Evolutionary conservation across 2,797 vertebrate genomes (phyloP), one percentile per base, ranked within the genome.

Genomic region (Pipistrellus kuhlii): DNA sequence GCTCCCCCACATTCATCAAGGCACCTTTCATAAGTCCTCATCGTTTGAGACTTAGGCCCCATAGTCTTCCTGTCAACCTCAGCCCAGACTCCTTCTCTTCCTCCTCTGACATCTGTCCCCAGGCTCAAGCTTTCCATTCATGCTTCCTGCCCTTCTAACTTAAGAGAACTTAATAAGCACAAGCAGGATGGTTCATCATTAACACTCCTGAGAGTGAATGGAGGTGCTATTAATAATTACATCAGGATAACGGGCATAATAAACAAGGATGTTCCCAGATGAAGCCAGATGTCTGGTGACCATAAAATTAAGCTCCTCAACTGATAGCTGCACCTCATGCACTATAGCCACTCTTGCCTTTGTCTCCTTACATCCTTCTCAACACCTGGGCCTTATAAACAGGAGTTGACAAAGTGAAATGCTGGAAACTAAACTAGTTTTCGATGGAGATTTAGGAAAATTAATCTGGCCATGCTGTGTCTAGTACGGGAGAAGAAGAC

Each of bases 401-500:
- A 13, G 1, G 62, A 91, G 68, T 17, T 51, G 81, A 91, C 81
- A 87, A 53, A 68, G 46, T 68, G 62, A 84, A 88, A 86, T 8
- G 51, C 72, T 38, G 75, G 71, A 75, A 88, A 91, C 53, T 41
- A 32, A 48, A 20, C 76, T 44, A n/a, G 23, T 78, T 75, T 76
- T 84, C 21, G 20, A 51, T 15, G 11, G 73, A 96, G 68, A 35
- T 72, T 93, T 62, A 75, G 46, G 68, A 71, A 93, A 90, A 85
- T 84, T 90, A 94, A 94, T 95, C 76, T 78, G 91, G 91, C 89
- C 3, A 0, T 14, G 84, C 78, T 44, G 48, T 57, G 59, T 32
- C 85, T 55, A 66, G 75, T 27, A 77, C 6, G 64, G 71, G n/a
- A 85, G 88, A 77, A 4, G 20, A 78, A 75, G 73, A 78, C 20